Evolutionary conservation across 2,113 vertebrate genomes (phyloP).

Genomic region (Steatornis caripensis): DNA sequence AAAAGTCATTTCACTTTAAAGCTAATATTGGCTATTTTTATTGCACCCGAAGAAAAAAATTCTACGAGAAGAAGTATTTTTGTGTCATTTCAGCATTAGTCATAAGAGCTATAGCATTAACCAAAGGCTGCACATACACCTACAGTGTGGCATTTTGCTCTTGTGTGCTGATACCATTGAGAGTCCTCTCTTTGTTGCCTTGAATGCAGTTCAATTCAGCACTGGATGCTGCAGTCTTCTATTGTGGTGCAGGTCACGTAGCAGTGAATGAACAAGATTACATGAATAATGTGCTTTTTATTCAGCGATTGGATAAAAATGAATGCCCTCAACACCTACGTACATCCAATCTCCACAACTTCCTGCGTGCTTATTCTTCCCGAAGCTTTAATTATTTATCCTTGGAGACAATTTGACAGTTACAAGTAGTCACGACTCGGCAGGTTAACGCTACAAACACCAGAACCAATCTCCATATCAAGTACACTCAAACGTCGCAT

Average conservation of each 20-base stretch:
- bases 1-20: not conserved
- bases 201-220: slow-evolving; percentile 43
- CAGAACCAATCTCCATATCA: slow-evolving; percentile 41
- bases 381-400: slow-evolving; percentile 81
- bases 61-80: not conserved
- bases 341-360: slow-evolving; percentile 60
- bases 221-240: slow-evolving; percentile 63
- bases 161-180: not conserved
- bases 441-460: slow-evolving; percentile 68
- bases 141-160: slow-evolving; percentile 29
- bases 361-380: slow-evolving; percentile 63
- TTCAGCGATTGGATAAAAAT: slow-evolving; percentile 75
- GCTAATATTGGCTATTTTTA: not conserved
- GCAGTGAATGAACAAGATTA: slow-evolving; percentile 74
- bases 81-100: not conserved
- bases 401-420: slow-evolving; percentile 75
- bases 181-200: slow-evolving; percentile 2
- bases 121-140: not conserved
- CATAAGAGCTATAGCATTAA: not conserved
- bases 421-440: slow-evolving; percentile 74
- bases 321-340: slow-evolving; percentile 70
- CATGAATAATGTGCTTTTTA: slow-evolving; percentile 77
- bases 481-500: not conserved
- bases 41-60: not conserved
- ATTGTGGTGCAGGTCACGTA: slow-evolving; percentile 77